Base-by-base conservation (phyloP, 1,140 invertebrate genomes). In the Lycorma delicatula region DNA sequence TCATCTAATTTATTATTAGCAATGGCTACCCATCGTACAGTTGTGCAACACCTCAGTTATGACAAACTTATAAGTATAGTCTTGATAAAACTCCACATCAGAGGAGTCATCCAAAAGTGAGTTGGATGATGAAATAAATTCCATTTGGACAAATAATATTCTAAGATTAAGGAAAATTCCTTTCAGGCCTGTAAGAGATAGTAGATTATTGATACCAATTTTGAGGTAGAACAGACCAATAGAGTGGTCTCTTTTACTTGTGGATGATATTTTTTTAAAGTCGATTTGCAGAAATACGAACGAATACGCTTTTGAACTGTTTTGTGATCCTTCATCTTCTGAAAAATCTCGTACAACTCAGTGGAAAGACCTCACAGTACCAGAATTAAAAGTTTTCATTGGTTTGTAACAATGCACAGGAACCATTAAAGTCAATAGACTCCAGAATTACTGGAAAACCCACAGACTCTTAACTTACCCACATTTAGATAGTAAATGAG, bases 371-470 rank as follows among this genome's bases (percentile, higher is more conserved):
- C 2, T 51, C 13, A 3, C 7, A 4, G 23, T 51, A 16, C 6
- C 22, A 2, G 48, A 51, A 7, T 18, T 51, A 34, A 22, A 34
- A 51, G 53, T 18, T 11, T 66, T 65, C 56, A 48, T 66, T 38
- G 65, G 58, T 22, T 51, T 65, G 34, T 9, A 62, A 6, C 13
- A 63, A 27, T 59, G 65, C 52, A 63, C 51, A 20, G 61, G 59
- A 9, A 60, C 52, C 31, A 54, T 65, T 26, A 46, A 26, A 44
- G 13, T 66, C 25, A 63, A 61, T 34, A 12, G 59, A n/a, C 1
- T 65, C 9, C 60, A 64, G 29, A 60, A 66, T 51, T 66, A 66
- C 52, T 65, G 63, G 60, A 66, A 65, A 29, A 62, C 28, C 3
- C 29, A 67, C 34, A 36, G 28, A 11, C 46, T 65, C 20, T 65